These are phyloP conservation scores for Zosterops lateralis DNA, from an alignment of 2,113 vertebrate genomes.

Conservation along the genomic window DNA sequence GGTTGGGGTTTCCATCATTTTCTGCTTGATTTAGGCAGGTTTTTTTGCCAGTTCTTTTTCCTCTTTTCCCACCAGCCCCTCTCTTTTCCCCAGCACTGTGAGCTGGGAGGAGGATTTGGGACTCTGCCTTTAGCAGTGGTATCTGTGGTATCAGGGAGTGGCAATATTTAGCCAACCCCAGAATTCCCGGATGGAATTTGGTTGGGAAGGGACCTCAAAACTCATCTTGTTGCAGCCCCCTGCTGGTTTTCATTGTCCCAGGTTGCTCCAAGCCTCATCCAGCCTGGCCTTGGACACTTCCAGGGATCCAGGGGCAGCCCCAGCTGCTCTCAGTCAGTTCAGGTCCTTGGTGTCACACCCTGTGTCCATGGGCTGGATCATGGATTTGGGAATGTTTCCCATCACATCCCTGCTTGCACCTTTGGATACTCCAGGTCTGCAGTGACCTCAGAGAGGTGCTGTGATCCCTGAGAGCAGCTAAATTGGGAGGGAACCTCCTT, in stretches of 20 bases:
- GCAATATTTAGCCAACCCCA: not conserved
- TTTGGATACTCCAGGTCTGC: not conserved
- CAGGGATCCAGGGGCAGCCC: not conserved
- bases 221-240: not conserved
- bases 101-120: not conserved
- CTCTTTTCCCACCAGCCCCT: not conserved
- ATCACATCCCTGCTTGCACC: not conserved
- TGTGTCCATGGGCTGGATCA: rapidly evolving
- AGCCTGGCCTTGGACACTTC: not conserved
- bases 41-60: not conserved
- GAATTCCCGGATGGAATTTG: not conserved
- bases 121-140: rapidly evolving
- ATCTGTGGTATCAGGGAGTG: too few relatives aligned
- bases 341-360: rapidly evolving
- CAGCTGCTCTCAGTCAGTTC: rapidly evolving
- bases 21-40: not conserved
- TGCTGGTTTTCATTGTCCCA: not conserved
- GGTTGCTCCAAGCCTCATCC: rapidly evolving
- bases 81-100: not conserved
- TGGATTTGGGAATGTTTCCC: not conserved
- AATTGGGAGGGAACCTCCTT: not conserved
- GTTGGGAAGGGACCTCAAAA: not conserved
- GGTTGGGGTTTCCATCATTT: not conserved
- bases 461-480: not conserved
- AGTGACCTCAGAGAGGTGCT: not conserved